Conservation (phyloP, 2,797 vertebrate genomes). For the Pempheris klunzingeri region DNA sequence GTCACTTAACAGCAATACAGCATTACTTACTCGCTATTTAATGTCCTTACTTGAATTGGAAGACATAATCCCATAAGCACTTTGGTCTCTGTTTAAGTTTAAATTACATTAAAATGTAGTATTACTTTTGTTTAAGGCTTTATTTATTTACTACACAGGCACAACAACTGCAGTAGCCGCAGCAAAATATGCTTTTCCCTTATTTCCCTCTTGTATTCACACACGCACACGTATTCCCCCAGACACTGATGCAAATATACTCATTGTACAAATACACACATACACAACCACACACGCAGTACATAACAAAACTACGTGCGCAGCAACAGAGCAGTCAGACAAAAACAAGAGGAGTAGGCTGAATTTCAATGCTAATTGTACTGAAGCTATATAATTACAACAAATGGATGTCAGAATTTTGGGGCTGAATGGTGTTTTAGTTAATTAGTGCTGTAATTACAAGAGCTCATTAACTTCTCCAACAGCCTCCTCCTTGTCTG, state of each 20-base stretch:
- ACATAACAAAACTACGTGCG: constrained; percentile 36
- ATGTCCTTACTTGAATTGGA: constrained; percentile 19
- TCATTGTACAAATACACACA: neutral
- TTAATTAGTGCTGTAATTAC: constrained; percentile 92
- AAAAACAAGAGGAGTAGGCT: constrained; percentile 84
- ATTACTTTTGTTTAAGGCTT: constrained; percentile 31
- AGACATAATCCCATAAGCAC: constrained; percentile 9
- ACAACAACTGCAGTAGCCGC: constrained; percentile 35
- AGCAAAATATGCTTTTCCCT: constrained; percentile 32
- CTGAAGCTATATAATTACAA: constrained; percentile 89
- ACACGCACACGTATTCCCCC: constrained; percentile 8
- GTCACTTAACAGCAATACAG: neutral
- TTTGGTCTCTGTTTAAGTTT: constrained; percentile 30
- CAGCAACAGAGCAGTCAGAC: constrained; percentile 67
- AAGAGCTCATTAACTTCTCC: constrained; percentile 89
- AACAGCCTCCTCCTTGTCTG: constrained; percentile 82
- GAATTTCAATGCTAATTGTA: constrained; percentile 90
- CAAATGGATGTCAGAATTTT: constrained; percentile 93
- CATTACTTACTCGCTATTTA: constrained; percentile 10
- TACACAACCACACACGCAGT: constrained; percentile 24
- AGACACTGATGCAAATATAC: constrained; percentile 40
- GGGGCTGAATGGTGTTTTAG: constrained; percentile 92
- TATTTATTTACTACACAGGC: constrained; percentile 38
- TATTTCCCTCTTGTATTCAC: constrained; percentile 32
- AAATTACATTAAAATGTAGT: constrained; percentile 36